These are phyloP conservation scores for Xylota sylvarum DNA, from an alignment of 2,888 invertebrate genomes.

Conservation along the genomic window DNA sequence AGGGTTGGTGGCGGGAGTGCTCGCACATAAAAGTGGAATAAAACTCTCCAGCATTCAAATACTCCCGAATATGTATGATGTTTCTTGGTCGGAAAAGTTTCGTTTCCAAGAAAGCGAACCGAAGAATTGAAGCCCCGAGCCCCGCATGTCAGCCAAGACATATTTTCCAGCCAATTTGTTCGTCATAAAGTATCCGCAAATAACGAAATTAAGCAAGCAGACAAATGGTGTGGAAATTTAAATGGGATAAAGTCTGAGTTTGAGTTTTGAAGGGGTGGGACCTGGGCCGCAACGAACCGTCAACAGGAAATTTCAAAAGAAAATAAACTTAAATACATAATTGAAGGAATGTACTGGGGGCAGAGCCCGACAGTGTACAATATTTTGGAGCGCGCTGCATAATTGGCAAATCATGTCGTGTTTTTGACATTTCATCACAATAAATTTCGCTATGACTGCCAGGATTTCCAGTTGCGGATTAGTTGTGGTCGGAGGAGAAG, in stretches of 20 bases:
- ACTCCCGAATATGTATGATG: slow-evolving; percentile 43
- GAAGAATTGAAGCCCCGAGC: slow-evolving; percentile 5
- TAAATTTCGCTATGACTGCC: slow-evolving; percentile 30
- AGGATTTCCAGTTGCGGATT: slow-evolving; percentile 13
- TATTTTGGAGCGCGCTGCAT: slow-evolving; percentile 18
- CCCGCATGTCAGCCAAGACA: slow-evolving; percentile 61
- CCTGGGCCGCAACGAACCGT: slow-evolving; percentile 1
- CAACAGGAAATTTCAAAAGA: slow-evolving; percentile 40
- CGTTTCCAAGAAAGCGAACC: background rate
- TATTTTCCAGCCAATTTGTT: slow-evolving; percentile 77
- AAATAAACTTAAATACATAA: slow-evolving; percentile 52
- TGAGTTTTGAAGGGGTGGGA: background rate
- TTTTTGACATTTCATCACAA: slow-evolving; percentile 66
- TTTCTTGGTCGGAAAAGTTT: slow-evolving; percentile 52
- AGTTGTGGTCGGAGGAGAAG: background rate
- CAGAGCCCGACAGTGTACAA: slow-evolving; percentile 10
- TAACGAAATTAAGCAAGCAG: slow-evolving; percentile 74
- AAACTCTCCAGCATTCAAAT: slow-evolving; percentile 65
- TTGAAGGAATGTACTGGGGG: slow-evolving; percentile 22
- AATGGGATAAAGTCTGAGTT: slow-evolving; percentile 35
- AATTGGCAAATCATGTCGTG: slow-evolving; percentile 71
- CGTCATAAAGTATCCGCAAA: slow-evolving; percentile 77
- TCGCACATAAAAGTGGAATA: slow-evolving; percentile 70
- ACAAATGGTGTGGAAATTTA: slow-evolving; percentile 75
- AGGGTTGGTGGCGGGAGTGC: slow-evolving; percentile 62